Conservation (phyloP, 2,797 vertebrate species). For the Sciurus vulgaris region DNA sequence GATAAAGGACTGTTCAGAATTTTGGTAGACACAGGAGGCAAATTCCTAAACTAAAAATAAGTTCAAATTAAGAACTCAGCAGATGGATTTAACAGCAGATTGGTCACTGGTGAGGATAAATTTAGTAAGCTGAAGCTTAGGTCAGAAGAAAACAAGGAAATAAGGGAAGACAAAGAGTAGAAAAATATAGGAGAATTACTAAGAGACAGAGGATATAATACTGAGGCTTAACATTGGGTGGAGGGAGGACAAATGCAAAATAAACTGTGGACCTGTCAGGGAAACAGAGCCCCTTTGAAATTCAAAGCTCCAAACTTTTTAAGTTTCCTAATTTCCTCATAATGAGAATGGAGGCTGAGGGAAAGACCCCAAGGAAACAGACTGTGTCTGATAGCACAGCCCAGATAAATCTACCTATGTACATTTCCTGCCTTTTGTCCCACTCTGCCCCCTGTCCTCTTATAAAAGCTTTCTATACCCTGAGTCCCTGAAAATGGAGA, state of each 20-base stretch:
- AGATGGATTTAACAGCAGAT: not conserved
- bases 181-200: not conserved
- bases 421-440: too few species aligned
- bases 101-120: not conserved
- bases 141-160: not conserved
- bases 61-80: not conserved
- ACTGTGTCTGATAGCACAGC: too few species aligned
- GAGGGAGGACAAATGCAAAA: not conserved
- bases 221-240: not conserved
- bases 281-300: too few species aligned
- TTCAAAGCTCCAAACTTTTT: too few species aligned
- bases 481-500: too few species aligned
- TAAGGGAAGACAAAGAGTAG: not conserved
- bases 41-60: conserved; percentile 37
- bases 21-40: not conserved
- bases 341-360: too few species aligned
- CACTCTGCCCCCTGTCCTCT: too few species aligned
- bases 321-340: too few species aligned
- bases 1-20: not conserved
- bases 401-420: too few species aligned
- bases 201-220: not conserved
- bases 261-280: not conserved
- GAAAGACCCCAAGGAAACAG: too few species aligned
- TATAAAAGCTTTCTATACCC: too few species aligned
- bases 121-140: not conserved